Conservation (phyloP, 2,888 invertebrate species). For the Holacanthella duospinosa region DNA sequence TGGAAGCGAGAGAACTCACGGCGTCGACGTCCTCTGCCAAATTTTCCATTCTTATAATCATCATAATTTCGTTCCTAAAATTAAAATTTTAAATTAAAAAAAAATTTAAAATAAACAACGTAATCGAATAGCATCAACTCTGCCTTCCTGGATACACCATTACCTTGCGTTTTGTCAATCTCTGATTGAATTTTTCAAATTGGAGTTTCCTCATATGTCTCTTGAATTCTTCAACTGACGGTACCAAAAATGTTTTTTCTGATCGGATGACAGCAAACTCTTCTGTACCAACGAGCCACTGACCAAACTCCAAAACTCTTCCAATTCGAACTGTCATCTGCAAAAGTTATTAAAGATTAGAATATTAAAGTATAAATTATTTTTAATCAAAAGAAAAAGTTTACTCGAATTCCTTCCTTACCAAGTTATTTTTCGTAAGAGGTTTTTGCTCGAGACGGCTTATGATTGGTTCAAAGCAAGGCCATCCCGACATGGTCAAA, state of each 20-base stretch:
- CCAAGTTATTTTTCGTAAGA: neutral
- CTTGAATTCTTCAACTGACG: conserved; percentile 6
- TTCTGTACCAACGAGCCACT: conserved; percentile 29
- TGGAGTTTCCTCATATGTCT: neutral
- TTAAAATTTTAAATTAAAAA: too few species aligned
- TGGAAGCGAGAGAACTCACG: neutral
- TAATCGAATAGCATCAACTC: too few species aligned
- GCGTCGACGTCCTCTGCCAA: conserved; percentile 5
- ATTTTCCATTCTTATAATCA: conserved; percentile 2
- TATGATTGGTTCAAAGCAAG: neutral
- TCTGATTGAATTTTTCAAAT: neutral
- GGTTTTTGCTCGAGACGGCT: neutral
- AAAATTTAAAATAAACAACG: neutral
- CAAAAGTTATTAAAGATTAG: neutral
- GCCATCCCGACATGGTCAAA: neutral
- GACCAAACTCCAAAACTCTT: conserved; percentile 27
- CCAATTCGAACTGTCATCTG: conserved; percentile 26
- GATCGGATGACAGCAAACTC: conserved; percentile 22
- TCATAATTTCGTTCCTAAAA: neutral
- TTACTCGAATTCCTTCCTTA: neutral
- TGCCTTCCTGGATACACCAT: neutral
- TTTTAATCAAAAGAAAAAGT: neutral
- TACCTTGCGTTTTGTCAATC: neutral
- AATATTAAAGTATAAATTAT: neutral
- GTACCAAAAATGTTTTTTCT: conserved; percentile 16